Base-by-base conservation (phyloP, 1,140 invertebrate species). In the Danaus melanippus region DNA sequence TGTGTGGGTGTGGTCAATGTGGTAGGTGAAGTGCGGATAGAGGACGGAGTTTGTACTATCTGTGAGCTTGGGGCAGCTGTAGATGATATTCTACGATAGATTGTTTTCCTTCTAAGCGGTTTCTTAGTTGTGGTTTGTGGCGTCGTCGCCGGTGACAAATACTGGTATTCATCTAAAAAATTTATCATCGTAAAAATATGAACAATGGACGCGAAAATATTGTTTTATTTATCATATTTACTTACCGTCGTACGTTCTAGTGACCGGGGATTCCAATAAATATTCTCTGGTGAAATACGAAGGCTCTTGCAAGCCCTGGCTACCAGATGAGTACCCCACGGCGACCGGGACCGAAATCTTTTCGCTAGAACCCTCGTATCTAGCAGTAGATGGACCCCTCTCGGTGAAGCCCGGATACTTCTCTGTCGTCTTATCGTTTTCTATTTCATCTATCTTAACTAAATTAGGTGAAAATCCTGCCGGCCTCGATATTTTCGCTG, bases 251-350 rank as follows among this genome's bases (percentile, higher is more conserved):
- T 83, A 87, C 52, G 70, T 74, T 58, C 79, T 84, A 42, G 76
- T 79, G 8, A 83, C 74, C 12, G 83, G 83, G 1, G 83, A 82
- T 42, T 84, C 86, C 60, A 87, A 50, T 6, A 88, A 64, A 58
- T 88, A 88, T 70, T 87, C 86, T 54, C 86, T 79, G 9, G 86
- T 88, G 56, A 85, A 87, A 42, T 77, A 77, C 32, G 74, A 71
- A 39, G 83, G 76, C 46, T 83, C 79, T 60, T 67, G 74, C 11
- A 67, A 65, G 44, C 73, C 58, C 53, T 81, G 72, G 8, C 64
- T 73, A 48, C 61, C 66, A 17, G 79, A 73, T 0, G 80, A 74
- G 58, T 70, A 79, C 21, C 61, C 65, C 50, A 67, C 71, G 40
- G 74, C 74, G 9, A 81, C 66, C 2, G 79, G 76, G 5, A 75